These are phyloP conservation scores for Unio delphinus DNA, from an alignment of 2,888 invertebrate genomes.

Conservation along the genomic window DNA sequence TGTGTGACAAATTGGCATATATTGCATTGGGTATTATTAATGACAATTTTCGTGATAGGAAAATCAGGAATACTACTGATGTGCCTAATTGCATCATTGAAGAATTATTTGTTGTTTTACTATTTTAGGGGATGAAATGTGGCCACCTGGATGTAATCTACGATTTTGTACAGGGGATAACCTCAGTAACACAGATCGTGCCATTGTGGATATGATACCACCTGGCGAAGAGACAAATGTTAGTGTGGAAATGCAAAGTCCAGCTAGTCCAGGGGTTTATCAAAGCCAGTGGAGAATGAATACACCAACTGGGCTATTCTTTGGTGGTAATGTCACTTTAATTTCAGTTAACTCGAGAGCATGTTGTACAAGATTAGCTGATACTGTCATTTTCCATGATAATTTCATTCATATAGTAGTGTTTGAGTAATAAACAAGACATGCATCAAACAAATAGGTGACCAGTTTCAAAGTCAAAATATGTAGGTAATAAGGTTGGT, in stretches of 20 bases:
- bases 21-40: too few relatives aligned
- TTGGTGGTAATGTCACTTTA: conserved; percentile 82
- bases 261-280: conserved; percentile 82
- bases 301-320: conserved; percentile 88
- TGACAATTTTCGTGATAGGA: too few relatives aligned
- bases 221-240: conserved; percentile 86
- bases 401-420: too few relatives aligned
- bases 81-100: too few relatives aligned
- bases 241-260: conserved; percentile 86
- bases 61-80: too few relatives aligned
- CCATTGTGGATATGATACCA: conserved; percentile 80
- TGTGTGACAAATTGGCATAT: too few relatives aligned
- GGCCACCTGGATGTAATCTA: conserved; percentile 86
- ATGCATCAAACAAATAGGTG: too few relatives aligned
- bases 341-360: not conserved
- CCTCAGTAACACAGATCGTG: conserved; percentile 76
- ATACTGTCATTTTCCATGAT: too few relatives aligned
- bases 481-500: too few relatives aligned
- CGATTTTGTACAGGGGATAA: conserved; percentile 81
- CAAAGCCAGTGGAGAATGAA: conserved; percentile 92
- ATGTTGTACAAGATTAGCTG: not conserved
- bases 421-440: too few relatives aligned
- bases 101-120: too few relatives aligned
- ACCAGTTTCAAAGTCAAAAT: too few relatives aligned
- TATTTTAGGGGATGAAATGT: conserved; percentile 79